Percentiles rank a stretch among this genome's conserved stretches.
Conservation (phyloP, 2,113 vertebrate species). For the Sminthopsis crassicaudata region DNA sequence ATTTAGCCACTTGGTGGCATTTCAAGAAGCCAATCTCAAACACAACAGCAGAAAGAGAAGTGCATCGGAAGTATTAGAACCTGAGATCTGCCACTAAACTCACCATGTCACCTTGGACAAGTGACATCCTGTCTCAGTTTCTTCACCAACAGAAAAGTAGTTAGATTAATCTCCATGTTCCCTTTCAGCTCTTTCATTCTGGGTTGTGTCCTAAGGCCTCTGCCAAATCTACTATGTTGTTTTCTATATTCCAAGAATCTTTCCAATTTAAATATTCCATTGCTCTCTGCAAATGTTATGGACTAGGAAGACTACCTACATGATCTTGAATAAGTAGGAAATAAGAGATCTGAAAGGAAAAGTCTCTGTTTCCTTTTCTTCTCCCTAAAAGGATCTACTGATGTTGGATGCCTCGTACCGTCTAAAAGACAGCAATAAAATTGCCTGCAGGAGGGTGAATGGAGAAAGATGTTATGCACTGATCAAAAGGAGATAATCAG, state of each 20-base stretch:
- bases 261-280: background rate
- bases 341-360: background rate
- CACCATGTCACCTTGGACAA: background rate
- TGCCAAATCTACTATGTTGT: background rate
- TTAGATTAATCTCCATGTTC: background rate
- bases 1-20: background rate
- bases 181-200: background rate
- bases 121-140: background rate
- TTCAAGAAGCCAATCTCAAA: background rate
- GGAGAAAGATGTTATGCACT: background rate
- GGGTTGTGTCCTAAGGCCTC: background rate
- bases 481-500: background rate
- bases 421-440: background rate
- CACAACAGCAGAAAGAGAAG: background rate
- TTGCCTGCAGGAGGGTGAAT: background rate
- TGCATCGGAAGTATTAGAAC: background rate
- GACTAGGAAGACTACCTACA: background rate
- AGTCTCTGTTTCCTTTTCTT: background rate
- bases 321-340: background rate
- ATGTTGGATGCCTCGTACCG: background rate
- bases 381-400: background rate
- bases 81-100: background rate
- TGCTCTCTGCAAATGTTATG: background rate
- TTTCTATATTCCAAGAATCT: background rate
- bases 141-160: background rate